Conservation (phyloP, 1,140 invertebrate genomes). For the Trichomalopsis sarcophagae region DNA sequence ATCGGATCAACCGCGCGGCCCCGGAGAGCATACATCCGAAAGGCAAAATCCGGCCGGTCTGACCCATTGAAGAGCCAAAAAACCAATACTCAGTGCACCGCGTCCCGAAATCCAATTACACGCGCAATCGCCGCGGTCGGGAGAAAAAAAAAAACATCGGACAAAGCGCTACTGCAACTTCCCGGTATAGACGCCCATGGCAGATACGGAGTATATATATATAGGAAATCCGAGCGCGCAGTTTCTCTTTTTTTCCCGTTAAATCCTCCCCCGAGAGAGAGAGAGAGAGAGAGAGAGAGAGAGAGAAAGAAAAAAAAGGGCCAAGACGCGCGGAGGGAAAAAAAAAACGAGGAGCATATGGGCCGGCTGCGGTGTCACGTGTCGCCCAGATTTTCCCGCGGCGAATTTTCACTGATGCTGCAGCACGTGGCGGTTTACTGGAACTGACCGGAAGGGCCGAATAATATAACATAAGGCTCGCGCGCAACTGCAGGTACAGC, state of each 20-base stretch:
- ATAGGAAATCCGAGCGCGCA: conserved; percentile 31
- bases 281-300: not conserved
- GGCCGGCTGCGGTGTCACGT: not conserved
- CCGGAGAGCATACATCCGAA: no score
- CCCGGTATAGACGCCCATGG: not conserved
- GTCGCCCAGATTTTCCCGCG: conserved; percentile 24
- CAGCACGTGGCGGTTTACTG: not conserved
- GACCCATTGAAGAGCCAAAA: not conserved
- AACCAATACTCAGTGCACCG: not conserved
- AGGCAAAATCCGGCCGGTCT: not conserved
- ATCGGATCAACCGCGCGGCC: not conserved
- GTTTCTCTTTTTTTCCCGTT: not conserved
- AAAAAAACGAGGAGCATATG: not conserved
- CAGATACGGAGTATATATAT: not conserved
- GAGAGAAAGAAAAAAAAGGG: not conserved
- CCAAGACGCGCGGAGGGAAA: not conserved
- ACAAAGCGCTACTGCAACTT: not conserved
- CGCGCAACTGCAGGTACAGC: not conserved
- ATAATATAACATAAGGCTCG: not conserved
- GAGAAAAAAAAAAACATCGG: not conserved
- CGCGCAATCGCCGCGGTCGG: not conserved
- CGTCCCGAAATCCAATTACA: not conserved
- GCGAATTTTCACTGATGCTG: not conserved
- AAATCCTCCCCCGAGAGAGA: not conserved
- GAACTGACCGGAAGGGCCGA: not conserved